Base-by-base conservation (phyloP, 1,140 invertebrate species). In the Geopemphigus sp. region DNA sequence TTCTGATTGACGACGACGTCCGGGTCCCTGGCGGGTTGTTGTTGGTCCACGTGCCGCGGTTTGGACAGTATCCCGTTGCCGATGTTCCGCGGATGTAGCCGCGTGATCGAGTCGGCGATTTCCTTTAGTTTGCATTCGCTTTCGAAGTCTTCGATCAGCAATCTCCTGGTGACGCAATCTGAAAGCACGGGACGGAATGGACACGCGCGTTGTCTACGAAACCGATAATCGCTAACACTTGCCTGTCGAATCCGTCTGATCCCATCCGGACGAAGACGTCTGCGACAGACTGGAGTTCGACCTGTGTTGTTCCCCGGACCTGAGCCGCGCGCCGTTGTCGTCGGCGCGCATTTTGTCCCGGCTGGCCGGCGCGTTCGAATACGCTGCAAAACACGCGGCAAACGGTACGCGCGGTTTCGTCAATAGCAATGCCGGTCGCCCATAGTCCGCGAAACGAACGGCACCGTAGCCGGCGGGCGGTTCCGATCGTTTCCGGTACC, bases 91-190 rank as follows among this genome's bases (percentile, higher is more conserved):
- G 87, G 87, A 59, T 89, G 85, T 10, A 89, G 88, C 74, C 90
- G 86, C 2, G 91, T 92, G 61, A 92, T 87, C 5, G 91, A 92
- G 17, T 90, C 91, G 0, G 91, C 91, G 74, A 93, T 92, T 84
- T 92, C 91, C 73, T 91, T 88, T 81, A 92, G 84, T 83, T 89
- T 88, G 61, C 86, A 89, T 82, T 90, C 89, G 82, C 88, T 87
- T 50, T 84, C 83, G 56, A 82, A 83, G 19, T 84, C 83, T 83
- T 90, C 88, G 81, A 88, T 78, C 11, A 87, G 80, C 70, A 87
- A 85, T 81, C 86, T 85, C 73, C 86, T 83, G 81, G 86, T 78
- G 63, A 78, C 74, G 24, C 74, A 78, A 47, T 78, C 74, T 78
- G 17, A 61, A 63, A 78, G 14, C 1, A 72, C 12, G 17, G n/a